Base-by-base conservation (phyloP, 2,888 invertebrate genomes). In the Pseudoips prasinana region DNA sequence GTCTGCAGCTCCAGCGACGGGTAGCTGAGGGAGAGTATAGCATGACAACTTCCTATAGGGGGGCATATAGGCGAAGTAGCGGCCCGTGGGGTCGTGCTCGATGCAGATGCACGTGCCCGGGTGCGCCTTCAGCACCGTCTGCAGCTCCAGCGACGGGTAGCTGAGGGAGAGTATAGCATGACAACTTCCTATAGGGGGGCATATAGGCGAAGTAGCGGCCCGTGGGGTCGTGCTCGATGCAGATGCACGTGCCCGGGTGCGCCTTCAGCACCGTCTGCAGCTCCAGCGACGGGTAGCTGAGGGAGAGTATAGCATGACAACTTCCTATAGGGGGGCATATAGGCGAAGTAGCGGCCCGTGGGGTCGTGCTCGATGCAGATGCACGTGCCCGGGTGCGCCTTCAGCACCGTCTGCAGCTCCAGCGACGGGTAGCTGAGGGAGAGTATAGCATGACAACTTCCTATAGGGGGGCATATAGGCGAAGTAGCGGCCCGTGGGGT, bases 341-440 rank as follows among this genome's bases (percentile, higher is more conserved):
- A n/a, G 0, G n/a, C n/a, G n/a, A n/a, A n/a, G n/a, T n/a, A n/a
- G 91, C 92, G 69, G 11, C 98, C 98, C 0, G 95, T 95, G 0
- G 97, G 97, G 73, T 98, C 98, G 72, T 99, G 98, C 81, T 98
- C 97, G 29, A 99, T 97, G 71, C 98, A 98, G 56, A 98, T 98
- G 64, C 99, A 99, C 1, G 98, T 98, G 19, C 96, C 97, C 0
- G 99, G 97, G 86, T 99, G 99, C 0, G 98, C 99, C 72, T 98
- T 98, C n/a, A 99, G 86, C 0, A 96, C 93, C 38, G 96, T 94
- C 47, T 96, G 94, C 4, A 95, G 83, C 65, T 98, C 96, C 39
- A 99, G 83, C 1, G 94, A 93, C 0, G 98, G 98, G 82, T 98
- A 98, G 62, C 96, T 96, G 73, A 25, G 64, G 7, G n/a, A n/a